Conservation (phyloP, 2,888 invertebrate species). For the Shargacucullia verbasci region DNA sequence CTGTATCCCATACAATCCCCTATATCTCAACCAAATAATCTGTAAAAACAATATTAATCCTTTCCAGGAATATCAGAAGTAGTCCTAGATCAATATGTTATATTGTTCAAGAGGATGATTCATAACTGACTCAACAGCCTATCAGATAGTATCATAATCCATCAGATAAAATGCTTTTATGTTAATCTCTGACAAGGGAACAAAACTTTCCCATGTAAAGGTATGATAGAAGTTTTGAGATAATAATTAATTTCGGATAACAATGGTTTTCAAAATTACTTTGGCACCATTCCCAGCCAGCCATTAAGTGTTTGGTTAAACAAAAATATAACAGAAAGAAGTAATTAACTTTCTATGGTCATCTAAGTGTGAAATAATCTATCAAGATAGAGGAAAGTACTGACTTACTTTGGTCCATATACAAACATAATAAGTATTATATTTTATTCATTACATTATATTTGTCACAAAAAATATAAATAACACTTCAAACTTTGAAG, state of each 20-base stretch:
- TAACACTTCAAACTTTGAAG: too few relatives aligned
- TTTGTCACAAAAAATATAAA: too few relatives aligned
- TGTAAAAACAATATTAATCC: too few relatives aligned
- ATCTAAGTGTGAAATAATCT: slow-evolving; percentile 7
- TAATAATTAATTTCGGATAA: slow-evolving; percentile 26
- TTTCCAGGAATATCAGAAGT: too few relatives aligned
- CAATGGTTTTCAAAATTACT: slow-evolving; percentile 33
- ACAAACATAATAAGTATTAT: too few relatives aligned
- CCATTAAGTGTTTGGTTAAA: slow-evolving; percentile 27
- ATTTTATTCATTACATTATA: too few relatives aligned
- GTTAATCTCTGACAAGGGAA: slow-evolving; percentile 30
- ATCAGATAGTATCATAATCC: slow-evolving; percentile 38
- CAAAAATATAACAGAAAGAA: slow-evolving; percentile 18
- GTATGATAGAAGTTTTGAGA: slow-evolving; percentile 27
- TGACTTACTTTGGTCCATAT: too few relatives aligned
- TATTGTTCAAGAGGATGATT: background rate
- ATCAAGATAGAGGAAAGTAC: too few relatives aligned
- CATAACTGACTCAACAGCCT: slow-evolving; percentile 19
- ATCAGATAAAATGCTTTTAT: slow-evolving; percentile 40
- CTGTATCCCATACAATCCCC: too few relatives aligned
- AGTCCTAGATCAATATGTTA: background rate
- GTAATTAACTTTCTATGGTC: slow-evolving; percentile 40
- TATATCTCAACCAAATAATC: too few relatives aligned
- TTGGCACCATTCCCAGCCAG: slow-evolving; percentile 31
- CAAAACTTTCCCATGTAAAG: slow-evolving; percentile 30